Evolutionary conservation across 2,888 invertebrate species (phyloP), one percentile per base, ranked within the genome.

Genomic region (Leucozona laternaria): DNA sequence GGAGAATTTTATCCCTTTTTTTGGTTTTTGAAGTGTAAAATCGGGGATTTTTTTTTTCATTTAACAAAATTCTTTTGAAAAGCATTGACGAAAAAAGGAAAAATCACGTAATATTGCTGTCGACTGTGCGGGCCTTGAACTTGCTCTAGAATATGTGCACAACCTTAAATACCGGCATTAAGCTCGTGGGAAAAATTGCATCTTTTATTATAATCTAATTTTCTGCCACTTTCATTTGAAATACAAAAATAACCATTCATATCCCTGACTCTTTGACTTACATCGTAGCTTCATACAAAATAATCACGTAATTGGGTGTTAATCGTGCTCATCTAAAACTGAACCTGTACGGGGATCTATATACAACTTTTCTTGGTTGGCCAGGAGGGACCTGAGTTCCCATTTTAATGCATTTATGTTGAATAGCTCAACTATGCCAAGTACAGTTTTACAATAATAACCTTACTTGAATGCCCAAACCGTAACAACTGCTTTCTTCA

Each of bases 271-370:
- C 37, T 37, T 37, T 53, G 68, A 37, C 68, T 68, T 53, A 34
- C 34, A 68, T 28, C 50, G 66, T 50, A 34, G 34, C 20, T 43
- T 20, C 11, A 68, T 22, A 66, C 48, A 48, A 66, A 48, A 48
- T 66, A 66, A 53, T 68, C 68, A 68, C 68, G 68, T 68, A 68
- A 68, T 68, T 53, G 68, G 68, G 53, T 68, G 53, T 37, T 40
- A 53, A 53, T 53, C 68, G 50, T 68, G 68, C 34, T 22, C 48
- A 50, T 68, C 53, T 37, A 34, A 68, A 53, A 50, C 31, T 34
- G 4, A 64, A 64, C 28, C 22, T 68, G 8, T 7, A 48, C 20
- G 31, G n/a, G 37, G 13, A 68, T 53, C 68, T 53, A n/a, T n/a
- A n/a, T n/a, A n/a, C n/a, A n/a, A 34, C 22, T 53, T 68, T 68